Percentiles rank a stretch among this genome's conserved stretches.
These are phyloP conservation scores for Fringilla coelebs DNA, from an alignment of 2,797 vertebrate species.

Conservation along the genomic window DNA sequence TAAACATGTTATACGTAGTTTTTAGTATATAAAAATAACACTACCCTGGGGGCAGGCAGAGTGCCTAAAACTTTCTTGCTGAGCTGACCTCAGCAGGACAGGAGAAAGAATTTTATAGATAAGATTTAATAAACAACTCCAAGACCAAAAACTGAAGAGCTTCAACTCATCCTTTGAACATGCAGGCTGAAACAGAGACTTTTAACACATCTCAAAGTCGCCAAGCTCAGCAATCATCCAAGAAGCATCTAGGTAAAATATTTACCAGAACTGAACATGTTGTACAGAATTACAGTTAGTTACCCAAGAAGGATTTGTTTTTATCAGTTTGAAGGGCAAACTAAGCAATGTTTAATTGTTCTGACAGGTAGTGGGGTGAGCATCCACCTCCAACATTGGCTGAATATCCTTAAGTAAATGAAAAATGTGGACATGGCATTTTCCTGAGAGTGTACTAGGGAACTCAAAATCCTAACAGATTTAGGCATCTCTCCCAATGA, in stretches of 20 bases:
- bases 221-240: too few species aligned
- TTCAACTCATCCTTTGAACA: too few species aligned
- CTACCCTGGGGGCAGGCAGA: too few species aligned
- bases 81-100: too few species aligned
- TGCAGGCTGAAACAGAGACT: too few species aligned
- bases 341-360: not conserved
- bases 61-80: too few species aligned
- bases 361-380: not conserved
- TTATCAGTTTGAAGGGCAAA: not conserved
- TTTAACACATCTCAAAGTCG: too few species aligned
- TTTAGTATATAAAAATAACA: too few species aligned
- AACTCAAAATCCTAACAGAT: not conserved
- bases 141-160: too few species aligned
- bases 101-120: too few species aligned
- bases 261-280: not conserved
- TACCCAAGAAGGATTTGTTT: not conserved
- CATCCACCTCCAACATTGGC: not conserved
- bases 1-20: too few species aligned
- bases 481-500: not conserved
- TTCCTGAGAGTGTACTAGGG: not conserved
- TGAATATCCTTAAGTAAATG: not conserved
- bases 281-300: not conserved
- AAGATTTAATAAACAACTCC: too few species aligned
- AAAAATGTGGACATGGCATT: not conserved
- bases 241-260: not conserved